These are phyloP conservation scores for Pteromalus puparum DNA, from an alignment of 1,140 invertebrate genomes.

Conservation along the genomic window DNA sequence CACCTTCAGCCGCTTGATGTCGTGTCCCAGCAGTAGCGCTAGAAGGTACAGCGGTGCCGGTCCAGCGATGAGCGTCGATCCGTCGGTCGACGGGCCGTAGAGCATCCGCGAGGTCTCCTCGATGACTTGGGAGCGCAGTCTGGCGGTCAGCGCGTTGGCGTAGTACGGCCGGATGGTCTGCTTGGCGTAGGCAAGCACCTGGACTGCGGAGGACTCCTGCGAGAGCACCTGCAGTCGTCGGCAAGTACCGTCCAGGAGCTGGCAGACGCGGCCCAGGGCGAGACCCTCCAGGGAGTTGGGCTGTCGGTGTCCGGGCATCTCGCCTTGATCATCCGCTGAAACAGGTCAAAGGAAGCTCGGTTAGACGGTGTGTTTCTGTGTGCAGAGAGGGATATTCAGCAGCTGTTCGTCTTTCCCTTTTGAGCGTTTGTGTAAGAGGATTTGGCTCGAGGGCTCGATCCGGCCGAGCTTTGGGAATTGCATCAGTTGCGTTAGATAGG, in stretches of 20 bases:
- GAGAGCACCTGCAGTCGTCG: constrained; percentile 71
- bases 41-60: constrained; percentile 73
- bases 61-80: constrained; percentile 67
- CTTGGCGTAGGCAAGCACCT: constrained; percentile 68
- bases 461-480: background rate
- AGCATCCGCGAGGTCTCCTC: constrained; percentile 70
- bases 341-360: background rate
- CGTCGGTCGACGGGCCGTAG: constrained; percentile 66
- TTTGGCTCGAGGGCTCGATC: background rate
- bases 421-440: constrained; percentile 7
- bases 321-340: constrained; percentile 50
- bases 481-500: background rate
- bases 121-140: constrained; percentile 69
- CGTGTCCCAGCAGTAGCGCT: constrained; percentile 70
- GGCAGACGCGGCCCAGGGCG: constrained; percentile 71
- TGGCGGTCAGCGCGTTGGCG: constrained; percentile 68
- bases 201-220: constrained; percentile 71
- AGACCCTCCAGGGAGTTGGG: constrained; percentile 70
- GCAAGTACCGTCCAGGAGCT: constrained; percentile 71
- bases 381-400: background rate
- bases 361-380: background rate
- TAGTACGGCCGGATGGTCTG: constrained; percentile 73
- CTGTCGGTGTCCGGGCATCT: constrained; percentile 74
- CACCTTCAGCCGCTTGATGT: constrained; percentile 72
- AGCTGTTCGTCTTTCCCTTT: background rate